Evolutionary conservation across 2,888 invertebrate genomes (phyloP), one percentile per base, ranked within the genome.

Genomic region (Pemphredon lugubris): DNA sequence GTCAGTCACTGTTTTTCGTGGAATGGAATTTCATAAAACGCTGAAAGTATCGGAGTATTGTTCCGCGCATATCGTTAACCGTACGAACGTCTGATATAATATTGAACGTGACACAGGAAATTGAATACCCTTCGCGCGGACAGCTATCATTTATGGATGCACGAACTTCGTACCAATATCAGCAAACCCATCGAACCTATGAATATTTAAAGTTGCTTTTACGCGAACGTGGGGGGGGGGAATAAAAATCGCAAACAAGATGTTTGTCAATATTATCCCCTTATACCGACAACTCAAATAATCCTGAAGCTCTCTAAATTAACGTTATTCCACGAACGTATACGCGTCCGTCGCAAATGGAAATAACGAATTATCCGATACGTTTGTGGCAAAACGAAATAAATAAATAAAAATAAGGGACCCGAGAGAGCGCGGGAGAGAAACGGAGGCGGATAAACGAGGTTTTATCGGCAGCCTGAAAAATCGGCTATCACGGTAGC

Each of bases 141-240:
- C 69, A 70, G 65, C 58, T 34, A 78, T 78, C 78, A 65, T 73
- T 78, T 75, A 78, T 65, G 58, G 64, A 63, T 63, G 64, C 53
- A 70, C 63, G 67, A 78, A 78, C 75, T 73, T 75, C 59, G 54
- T 37, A 54, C 47, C 63, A 57, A 65, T 68, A 59, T 45, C 64
- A 64, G 26, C 47, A 32, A 55, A 51, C 37, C 57, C 69, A 74
- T 74, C 55, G 74, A 77, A 74, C 57, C 58, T 39, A n/a, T 30
- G 51, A 66, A 73, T 77, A 63, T 40, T 57, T 50, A 37, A 11
- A 11, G 7, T 44, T 50, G 47, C 23, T 37, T n/a, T 51, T 51
- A 39, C 39, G 20, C n/a, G n/a, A n/a, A n/a, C n/a, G n/a, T n/a
- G n/a, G n/a, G n/a, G n/a, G n/a, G n/a, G n/a, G n/a, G n/a, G n/a